Base-by-base conservation (phyloP, 1,140 invertebrate genomes). In the Archegozetes longisetosus region DNA sequence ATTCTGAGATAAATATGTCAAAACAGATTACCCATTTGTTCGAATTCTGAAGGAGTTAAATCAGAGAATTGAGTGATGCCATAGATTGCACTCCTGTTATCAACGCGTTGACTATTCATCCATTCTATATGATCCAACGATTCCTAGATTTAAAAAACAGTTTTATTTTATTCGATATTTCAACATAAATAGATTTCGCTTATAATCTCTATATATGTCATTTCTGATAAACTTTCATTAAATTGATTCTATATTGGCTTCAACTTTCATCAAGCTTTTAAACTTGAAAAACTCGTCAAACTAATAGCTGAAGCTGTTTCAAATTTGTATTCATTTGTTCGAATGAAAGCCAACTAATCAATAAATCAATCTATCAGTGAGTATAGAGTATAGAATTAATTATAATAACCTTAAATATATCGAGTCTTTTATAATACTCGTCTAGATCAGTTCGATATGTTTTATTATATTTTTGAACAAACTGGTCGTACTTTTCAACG, bases 41-140 rank as follows among this genome's bases (percentile, higher is more conserved):
- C 55, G 66, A 86, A 88, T 74, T 88, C 84, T 26, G 78, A 71
- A 61, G 79, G 77, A 17, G 79, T 81, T 69, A 88, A 72, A 69
- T 88, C 85, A 4, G 85, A 84, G 65, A 80, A 83, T 66, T 79
- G 72, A 1, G 84, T 88, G 1, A 84, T 64, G 6, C 85, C 85
- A 72, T 82, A 87, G 25, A 74, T 67, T 0, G 83, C 82, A 66
- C 77, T 75, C n/a, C 74, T 69, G 22, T 75, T 69, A 22, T 75
- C 73, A 2, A 68, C 74, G 27, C 79, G 71, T 53, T 74, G 68
- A 51, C 69, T 66, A 65, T 86, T 86, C 57, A 85, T 69, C 58
- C 67, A 67, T 27, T 82, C 73, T 60, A 85, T 83, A 62, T 75
- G 73, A 29, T 71, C 65, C 25, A 84, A 68, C 20, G 81, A 79